Base-by-base conservation (phyloP, 1,140 invertebrate species). In the Dysdera silvatica region DNA sequence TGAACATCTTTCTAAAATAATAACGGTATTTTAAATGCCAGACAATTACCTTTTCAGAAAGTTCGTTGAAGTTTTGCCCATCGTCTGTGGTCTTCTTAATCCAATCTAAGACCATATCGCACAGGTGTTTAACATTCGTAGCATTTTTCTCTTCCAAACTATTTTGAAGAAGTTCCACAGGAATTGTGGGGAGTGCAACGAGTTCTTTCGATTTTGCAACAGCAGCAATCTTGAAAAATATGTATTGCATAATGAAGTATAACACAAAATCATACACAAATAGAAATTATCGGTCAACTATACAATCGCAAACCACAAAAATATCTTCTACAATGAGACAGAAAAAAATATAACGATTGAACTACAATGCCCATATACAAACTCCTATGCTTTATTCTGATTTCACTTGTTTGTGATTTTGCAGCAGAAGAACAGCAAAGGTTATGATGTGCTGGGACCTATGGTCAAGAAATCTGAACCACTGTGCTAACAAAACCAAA, bases 71-170 rank as follows among this genome's bases (percentile, higher is more conserved):
- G 32, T 72, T 77, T 4, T 80, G 60, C 20, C 74, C 71, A 8
- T 77, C 78, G 32, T 82, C 79, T 6, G 76, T 75, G 18, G 54
- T 82, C 16, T 78, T 73, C 52, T 80, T 80, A 12, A 86, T 79
- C 85, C 85, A 87, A 54, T 85, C 84, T 26, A 87, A 71, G 12
- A 86, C 82, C 55, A 88, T 74, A 33, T 79, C 80, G 69, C 83
- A 84, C 18, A 88, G 73, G 32, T 77, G 76, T 3, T 68, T 65
- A 28, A 73, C 68, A 59, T 74, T 72, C 26, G 69, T 73, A n/a
- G 80, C 81, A 52, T 78, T 79, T 77, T 84, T 82, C 71, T 86
- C 83, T 69, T 83, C 80, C 52, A 80, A 77, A 4, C 80, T 81
- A 66, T 82, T 82, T 65, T 83, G 84, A 43, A 84, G 74, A 31